phyloP scores from a whole-genome alignment of 1,140 invertebrate genomes.

The Orius insidiosus region DNA sequence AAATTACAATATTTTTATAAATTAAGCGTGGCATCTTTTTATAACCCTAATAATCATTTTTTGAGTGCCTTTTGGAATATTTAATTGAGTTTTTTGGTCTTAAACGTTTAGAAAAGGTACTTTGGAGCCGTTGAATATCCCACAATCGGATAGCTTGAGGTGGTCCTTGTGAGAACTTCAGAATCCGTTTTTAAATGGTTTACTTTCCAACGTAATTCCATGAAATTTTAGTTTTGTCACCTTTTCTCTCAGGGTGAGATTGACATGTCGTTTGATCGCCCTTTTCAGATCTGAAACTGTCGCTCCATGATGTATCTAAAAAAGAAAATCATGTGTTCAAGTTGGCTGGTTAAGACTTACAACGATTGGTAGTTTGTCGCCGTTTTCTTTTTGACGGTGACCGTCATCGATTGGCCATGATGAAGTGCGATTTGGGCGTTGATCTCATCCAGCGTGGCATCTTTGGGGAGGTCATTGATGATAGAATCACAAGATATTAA shows the following conservation, averaged over 20 bases:
- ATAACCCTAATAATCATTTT: no score
- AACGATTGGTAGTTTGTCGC: slow-evolving; percentile 40
- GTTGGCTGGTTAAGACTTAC: no score
- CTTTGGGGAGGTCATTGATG: slow-evolving; percentile 42
- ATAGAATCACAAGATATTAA: slow-evolving; percentile 41
- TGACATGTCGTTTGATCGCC: slow-evolving; percentile 39
- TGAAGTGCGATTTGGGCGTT: slow-evolving; percentile 47
- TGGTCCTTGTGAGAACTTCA: slow-evolving; percentile 38
- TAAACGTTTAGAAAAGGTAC: slow-evolving; percentile 40
- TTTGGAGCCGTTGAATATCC: slow-evolving; percentile 41
- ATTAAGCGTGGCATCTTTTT: no score
- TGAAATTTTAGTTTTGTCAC: slow-evolving; percentile 38
- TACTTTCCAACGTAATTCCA: slow-evolving; percentile 59
- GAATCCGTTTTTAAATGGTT: slow-evolving; percentile 42
- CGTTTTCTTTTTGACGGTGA: slow-evolving; percentile 40
- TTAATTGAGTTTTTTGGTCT: slow-evolving; percentile 16
- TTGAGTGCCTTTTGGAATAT: slow-evolving; percentile 3
- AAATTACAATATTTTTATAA: no score
- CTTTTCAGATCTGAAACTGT: slow-evolving; percentile 47
- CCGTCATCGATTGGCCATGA: slow-evolving; percentile 51
- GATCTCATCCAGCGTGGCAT: slow-evolving; percentile 53
- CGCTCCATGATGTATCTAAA: slow-evolving; percentile 39
- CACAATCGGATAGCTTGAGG: slow-evolving; percentile 39
- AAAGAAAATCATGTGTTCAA: no score
- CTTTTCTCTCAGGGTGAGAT: slow-evolving; percentile 25